A percentile compares a stretch with the other conserved stretches of the same genome.
Conservation (phyloP, 2,113 vertebrate species). For the Neogobius melanostomus region DNA sequence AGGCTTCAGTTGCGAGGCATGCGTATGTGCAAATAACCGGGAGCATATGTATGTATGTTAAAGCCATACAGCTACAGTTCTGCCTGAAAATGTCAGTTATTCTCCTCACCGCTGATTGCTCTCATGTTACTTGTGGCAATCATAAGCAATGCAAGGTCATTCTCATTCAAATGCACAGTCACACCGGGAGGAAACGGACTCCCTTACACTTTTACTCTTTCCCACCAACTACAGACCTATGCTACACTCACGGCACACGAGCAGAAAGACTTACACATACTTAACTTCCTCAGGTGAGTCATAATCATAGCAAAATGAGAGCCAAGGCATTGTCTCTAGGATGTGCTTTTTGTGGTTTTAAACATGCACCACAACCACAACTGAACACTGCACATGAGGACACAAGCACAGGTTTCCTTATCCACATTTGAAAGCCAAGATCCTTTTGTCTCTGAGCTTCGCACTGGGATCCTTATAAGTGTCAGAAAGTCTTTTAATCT, state of each 20-base stretch:
- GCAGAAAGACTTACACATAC: constrained; percentile 16
- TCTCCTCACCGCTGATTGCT: constrained; percentile 55
- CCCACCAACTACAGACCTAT: constrained; percentile 62
- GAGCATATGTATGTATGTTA: constrained; percentile 26
- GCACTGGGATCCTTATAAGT: no score
- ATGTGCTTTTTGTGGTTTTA: no score
- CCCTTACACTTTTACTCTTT: constrained; percentile 57
- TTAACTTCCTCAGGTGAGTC: no score
- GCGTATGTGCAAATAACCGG: constrained; percentile 6
- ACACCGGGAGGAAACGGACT: constrained; percentile 66
- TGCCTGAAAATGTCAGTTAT: constrained; percentile 58
- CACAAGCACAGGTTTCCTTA: no score
- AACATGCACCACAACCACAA: no score
- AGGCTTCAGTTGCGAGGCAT: constrained; percentile 27
- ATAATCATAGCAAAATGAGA: no score
- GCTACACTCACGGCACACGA: constrained; percentile 16
- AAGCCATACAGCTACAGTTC: constrained; percentile 50
- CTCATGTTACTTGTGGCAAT: constrained; percentile 70
- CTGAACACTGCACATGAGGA: no score
- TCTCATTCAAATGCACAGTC: constrained; percentile 74
- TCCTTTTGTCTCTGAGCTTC: no score
- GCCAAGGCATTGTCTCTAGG: no score
- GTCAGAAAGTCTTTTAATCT: no score
- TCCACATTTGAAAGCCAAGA: no score
- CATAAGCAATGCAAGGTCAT: constrained; percentile 73